Evolutionary conservation across 2,113 vertebrate genomes (phyloP).

Genomic region (Morone saxatilis): DNA sequence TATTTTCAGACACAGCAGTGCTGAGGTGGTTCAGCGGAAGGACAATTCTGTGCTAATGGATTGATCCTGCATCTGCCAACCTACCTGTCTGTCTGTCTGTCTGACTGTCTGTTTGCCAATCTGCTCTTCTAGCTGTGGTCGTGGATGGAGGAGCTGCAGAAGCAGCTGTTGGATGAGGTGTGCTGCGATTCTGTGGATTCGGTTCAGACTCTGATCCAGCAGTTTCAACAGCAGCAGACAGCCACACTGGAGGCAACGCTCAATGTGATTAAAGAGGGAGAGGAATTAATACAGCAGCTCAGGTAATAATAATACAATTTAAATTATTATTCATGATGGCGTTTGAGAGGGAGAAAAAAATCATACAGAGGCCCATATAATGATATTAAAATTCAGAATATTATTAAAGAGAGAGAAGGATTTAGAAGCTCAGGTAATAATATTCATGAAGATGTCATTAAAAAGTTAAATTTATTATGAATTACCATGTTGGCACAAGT

Average conservation of each 20-base stretch:
- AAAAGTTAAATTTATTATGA: background rate
- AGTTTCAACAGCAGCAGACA: conserved; percentile 98
- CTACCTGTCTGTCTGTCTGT: conserved; percentile 83
- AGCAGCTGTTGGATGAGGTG: conserved; percentile 97
- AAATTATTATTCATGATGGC: background rate
- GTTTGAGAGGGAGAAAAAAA: background rate
- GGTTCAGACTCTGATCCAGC: conserved; percentile 96
- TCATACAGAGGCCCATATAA: background rate
- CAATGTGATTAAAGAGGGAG: conserved; percentile 98
- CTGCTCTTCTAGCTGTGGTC: conserved; percentile 91
- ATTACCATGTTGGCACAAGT: background rate
- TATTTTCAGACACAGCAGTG: background rate
- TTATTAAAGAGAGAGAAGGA: conserved; percentile 8
- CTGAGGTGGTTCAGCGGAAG: background rate
- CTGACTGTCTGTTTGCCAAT: background rate
- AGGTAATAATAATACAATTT: conserved; percentile 83
- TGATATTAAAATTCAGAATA: conserved; percentile 15
- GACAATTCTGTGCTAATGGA: background rate
- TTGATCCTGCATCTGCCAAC: conserved; percentile 80
- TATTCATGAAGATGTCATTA: conserved; percentile 2
- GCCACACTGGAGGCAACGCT: conserved; percentile 96
- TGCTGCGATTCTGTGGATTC: conserved; percentile 96
- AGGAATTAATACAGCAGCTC: conserved; percentile 98
- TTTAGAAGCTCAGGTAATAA: conserved; percentile 7
- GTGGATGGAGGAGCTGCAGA: conserved; percentile 99